Percentiles rank a stretch among this genome's conserved stretches.
phyloP scores from a whole-genome alignment of 2,797 vertebrate species.

The Pipistrellus pygmaeus region DNA sequence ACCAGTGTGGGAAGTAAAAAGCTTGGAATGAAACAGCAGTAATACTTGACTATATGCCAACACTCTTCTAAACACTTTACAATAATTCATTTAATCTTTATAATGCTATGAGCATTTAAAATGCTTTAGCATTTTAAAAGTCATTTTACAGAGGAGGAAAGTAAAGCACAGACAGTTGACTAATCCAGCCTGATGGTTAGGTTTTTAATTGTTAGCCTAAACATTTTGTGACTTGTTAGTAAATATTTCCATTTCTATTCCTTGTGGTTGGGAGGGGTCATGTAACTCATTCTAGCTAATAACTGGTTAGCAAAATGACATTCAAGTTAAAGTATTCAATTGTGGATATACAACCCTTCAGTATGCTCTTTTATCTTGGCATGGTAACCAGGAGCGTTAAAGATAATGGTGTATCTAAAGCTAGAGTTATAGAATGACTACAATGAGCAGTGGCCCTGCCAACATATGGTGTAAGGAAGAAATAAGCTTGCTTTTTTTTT shows the following conservation, averaged over 20 bases:
- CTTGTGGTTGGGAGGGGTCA: not conserved
- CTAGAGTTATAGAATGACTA: not conserved
- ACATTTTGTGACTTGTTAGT: not conserved
- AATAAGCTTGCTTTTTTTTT: not conserved
- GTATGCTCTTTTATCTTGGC: not conserved
- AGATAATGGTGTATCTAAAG: not conserved
- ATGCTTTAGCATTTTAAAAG: not conserved
- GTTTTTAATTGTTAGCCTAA: conserved; percentile 1
- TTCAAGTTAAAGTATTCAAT: conserved; percentile 9
- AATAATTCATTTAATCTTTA: not conserved
- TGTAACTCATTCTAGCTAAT: not conserved
- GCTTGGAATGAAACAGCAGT: not conserved
- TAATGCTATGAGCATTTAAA: not conserved
- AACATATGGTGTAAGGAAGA: not conserved
- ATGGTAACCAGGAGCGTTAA: not conserved
- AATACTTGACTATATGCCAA: not conserved
- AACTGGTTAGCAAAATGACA: not conserved
- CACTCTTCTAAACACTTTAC: not conserved
- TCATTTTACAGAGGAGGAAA: not conserved
- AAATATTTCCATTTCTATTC: not conserved
- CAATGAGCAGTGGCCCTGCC: not conserved
- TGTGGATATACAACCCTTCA: not conserved
- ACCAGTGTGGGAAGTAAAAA: not conserved
- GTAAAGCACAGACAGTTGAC: not conserved
- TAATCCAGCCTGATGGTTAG: not conserved